Base-by-base conservation (phyloP, 2,797 vertebrate genomes). In the Galaxias olidus region DNA sequence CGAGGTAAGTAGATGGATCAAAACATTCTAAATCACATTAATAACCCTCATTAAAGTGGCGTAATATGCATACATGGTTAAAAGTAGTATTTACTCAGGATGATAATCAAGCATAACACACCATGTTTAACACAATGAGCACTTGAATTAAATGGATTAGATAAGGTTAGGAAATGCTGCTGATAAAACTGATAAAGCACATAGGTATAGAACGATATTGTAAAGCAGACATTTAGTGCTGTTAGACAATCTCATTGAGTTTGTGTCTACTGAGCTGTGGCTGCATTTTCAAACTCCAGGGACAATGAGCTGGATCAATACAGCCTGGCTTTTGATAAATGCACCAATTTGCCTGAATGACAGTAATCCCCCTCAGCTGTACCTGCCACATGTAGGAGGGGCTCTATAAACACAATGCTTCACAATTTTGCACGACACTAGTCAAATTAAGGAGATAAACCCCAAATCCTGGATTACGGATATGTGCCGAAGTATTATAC, bases 301-400 rank as follows among this genome's bases (percentile, higher is more conserved):
- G 76, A 72, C 83, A 84, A 84, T 77, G 78, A 84, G 79, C 69
- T 74, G 78, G 84, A 91, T 92, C 88, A 9, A 91, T 92, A 72
- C 72, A 60, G 81, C 84, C 81, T 78, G 87, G 87, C 85, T 82
- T 87, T 84, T 90, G 87, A 92, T 89, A 84, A 90, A 91, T 89
- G 87, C 86, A 82, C 87, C 88, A 88, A 87, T 85, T 79, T 80
- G 81, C 87, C 50, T 85, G 85, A 89, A 87, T 80, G 87, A 90
- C 88, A 86, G 78, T 84, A 87, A 89, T 84, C n/a, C 84, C 87
- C 84, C 86, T 88, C 84, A 72, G 81, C 84, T 84, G 78, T 75
- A 75, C 64, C 81, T 70, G 63, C 61, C 81, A 80, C 82, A 87
- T 85, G 55, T 20, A 54, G 79, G 79, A 83, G 81, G 72, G 10